Base-by-base conservation (phyloP, 2,113 vertebrate genomes). In the Microcebus ravelobensis region DNA sequence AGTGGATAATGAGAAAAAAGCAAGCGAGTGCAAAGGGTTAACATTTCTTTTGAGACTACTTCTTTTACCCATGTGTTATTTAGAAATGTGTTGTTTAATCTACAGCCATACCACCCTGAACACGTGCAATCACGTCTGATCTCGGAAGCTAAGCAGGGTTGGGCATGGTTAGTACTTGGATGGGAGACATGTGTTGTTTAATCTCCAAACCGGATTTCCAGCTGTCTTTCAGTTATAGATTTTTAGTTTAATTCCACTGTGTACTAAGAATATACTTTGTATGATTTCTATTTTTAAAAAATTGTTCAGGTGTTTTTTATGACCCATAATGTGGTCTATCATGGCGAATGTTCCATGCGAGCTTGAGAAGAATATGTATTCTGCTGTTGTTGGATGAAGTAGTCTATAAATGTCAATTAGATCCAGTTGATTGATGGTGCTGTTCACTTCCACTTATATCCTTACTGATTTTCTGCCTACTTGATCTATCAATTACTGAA, bases 401-500 rank as follows among this genome's bases (percentile, higher is more conserved):
- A 59, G 52, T 89, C 71, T 89, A 71, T 80, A 95, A 95, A 96
- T 80, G 36, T 81, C 65, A 93, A 68, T 80, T 90, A 81, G 61
- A 93, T 67, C 20, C 55, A 93, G 17, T 92, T 92, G 92, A 79
- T 77, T 88, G 77, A 92, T 94, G 63, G n/a, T 91, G 42, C 42
- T 86, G 29, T 87, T 87, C 42, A 63, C 68, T 85, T 92, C 39
- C 27, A 81, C 39, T 90, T 85, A 59, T 80, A 73, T 57, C 31
- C 45, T 94, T 74, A 70, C 50, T 92, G 42, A 82, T 96, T 63
- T 94, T 76, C 67, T 92, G 39, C 65, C 71, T 70, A 34, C 31
- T 83, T 88, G 42, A 89, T 96, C 52, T 92, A 67, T 95, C 85
- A 85, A 25, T 92, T 90, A 73, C 67, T 92, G 34, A 52, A 61